Conservation (phyloP, 1,140 invertebrate species). For the Brachionus angularis region DNA sequence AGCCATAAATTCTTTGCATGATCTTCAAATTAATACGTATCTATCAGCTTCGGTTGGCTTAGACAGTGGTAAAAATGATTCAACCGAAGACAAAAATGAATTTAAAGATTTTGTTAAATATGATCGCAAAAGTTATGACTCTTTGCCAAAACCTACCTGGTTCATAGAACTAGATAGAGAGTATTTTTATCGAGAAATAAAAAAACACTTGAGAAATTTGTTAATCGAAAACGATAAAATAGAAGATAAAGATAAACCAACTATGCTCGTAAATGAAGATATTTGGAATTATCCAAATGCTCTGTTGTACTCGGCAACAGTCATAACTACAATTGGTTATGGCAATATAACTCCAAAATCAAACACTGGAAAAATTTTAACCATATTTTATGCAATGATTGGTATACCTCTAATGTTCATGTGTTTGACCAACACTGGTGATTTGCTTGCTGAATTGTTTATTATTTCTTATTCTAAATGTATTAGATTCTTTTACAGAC, state of each 20-base stretch:
- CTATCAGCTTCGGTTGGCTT: not conserved
- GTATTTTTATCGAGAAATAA: conserved; percentile 11
- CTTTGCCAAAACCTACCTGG: conserved; percentile 2
- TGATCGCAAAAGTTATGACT: conserved; percentile 23
- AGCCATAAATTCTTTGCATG: too few relatives aligned
- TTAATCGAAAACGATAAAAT: conserved; percentile 43
- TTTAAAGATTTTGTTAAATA: not conserved
- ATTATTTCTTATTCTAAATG: conserved; percentile 67
- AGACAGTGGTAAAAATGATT: not conserved
- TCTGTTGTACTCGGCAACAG: conserved; percentile 81
- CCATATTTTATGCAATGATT: conserved; percentile 89
- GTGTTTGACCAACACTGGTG: conserved; percentile 89
- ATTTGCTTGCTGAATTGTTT: conserved; percentile 88
- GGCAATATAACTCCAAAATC: conserved; percentile 92
- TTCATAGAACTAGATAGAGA: conserved; percentile 34
- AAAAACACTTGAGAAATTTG: conserved; percentile 30
- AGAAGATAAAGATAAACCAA: conserved; percentile 42
- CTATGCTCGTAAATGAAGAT: conserved; percentile 26
- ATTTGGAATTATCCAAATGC: conserved; percentile 53
- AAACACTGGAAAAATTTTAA: conserved; percentile 80
- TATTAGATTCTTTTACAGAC: conserved; percentile 27
- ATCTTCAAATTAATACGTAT: too few relatives aligned
- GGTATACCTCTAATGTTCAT: conserved; percentile 90
- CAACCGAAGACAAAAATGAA: too few relatives aligned
- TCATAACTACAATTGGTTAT: conserved; percentile 95